Base-by-base conservation (phyloP, 1,140 invertebrate species). In the Bradysia coprophila region DNA sequence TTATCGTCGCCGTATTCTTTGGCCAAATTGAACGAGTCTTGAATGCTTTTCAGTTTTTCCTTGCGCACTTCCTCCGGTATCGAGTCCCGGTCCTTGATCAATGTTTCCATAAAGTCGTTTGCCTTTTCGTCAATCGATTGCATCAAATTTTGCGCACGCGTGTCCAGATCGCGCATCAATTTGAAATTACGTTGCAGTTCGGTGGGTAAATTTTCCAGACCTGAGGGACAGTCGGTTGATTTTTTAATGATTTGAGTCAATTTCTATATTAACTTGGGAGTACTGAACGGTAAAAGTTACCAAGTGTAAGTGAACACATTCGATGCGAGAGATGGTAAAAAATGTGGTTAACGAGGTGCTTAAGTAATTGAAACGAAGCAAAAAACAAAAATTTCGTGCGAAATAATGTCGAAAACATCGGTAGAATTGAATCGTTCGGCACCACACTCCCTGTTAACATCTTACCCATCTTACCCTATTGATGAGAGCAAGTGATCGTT, bases 1-100 rank as follows among this genome's bases (percentile, higher is more conserved):
- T 97, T 98, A 53, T 96, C 92, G 60, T 97, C 92, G 0, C 89
- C 89, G 57, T 88, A 90, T 55, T 90, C 87, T 59, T 89, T 90
- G 11, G 87, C 85, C 61, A 91, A 90, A 49, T 86, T 85, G 52
- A 90, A 92, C 21, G 86, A 64, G 47, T 75, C 77, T 56, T 89
- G 80, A 43, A 96, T 94, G 42, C 83, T 79, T 45, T 76, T 72
- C 28, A 92, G 68, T 43, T 84, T 75, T 52, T 92, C 82, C 49
- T 84, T 82, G 46, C 81, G 78, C 44, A 87, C 81, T 24, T 93
- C 87, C 48, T 65, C 66, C 18, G 48, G 71, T 46, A 61, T 64
- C 45, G 53, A 74, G 49, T 46, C 67, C 57, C 55, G 75, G 48
- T 72, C 72, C 5, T 75, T 70, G 48, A 48, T 51, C 40, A 51